phyloP scores from a whole-genome alignment of 2,888 invertebrate species.

The Cenopis cana region DNA sequence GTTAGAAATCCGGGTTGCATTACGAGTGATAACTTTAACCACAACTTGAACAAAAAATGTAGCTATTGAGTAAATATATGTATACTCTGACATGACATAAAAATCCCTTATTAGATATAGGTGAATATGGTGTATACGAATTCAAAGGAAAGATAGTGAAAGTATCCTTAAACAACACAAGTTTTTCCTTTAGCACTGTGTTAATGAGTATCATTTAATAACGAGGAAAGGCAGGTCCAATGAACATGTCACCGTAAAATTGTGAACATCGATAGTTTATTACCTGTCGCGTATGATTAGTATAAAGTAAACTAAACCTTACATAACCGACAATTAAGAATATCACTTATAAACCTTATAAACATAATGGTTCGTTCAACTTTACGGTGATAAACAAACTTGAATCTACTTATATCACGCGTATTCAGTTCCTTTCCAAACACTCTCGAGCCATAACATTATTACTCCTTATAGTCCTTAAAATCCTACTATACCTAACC shows the following conservation, averaged over 20 bases:
- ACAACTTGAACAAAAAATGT: too few relatives aligned
- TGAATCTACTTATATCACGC: not conserved
- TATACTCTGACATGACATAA: too few relatives aligned
- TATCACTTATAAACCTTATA: not conserved
- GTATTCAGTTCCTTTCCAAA: not conserved
- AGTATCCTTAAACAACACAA: too few relatives aligned
- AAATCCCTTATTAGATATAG: too few relatives aligned
- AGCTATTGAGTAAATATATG: too few relatives aligned
- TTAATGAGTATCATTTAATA: not conserved
- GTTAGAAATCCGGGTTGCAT: too few relatives aligned
- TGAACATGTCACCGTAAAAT: constrained; percentile 1
- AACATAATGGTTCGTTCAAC: not conserved
- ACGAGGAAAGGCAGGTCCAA: not conserved
- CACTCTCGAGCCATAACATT: constrained; percentile 4
- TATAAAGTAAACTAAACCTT: not conserved
- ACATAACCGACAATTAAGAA: not conserved
- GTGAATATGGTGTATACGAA: too few relatives aligned
- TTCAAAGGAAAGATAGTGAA: too few relatives aligned
- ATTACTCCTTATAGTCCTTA: constrained; percentile 32
- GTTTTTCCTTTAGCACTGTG: not conserved
- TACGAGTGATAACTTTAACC: too few relatives aligned
- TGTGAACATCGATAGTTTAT: not conserved
- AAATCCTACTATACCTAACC: constrained; percentile 35
- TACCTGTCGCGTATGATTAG: not conserved
- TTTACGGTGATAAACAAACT: not conserved